Conservation (phyloP, 2,797 vertebrate species). For the Podarcis lilfordi region DNA sequence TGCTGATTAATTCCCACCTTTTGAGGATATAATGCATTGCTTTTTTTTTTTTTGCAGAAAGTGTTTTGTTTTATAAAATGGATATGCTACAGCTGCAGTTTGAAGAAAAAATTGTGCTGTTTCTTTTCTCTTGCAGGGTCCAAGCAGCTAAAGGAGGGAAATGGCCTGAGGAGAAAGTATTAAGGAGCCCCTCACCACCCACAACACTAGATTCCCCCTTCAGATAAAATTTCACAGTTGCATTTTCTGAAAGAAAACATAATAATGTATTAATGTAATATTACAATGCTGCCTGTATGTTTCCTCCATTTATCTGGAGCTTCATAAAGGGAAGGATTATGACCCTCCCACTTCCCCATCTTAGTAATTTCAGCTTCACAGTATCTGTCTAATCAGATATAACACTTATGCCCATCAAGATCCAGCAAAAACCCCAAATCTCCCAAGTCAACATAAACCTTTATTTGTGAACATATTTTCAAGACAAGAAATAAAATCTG, state of each 20-base stretch:
- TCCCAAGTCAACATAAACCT: background rate
- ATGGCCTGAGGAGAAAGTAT: background rate
- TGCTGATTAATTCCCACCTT: background rate
- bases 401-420: background rate
- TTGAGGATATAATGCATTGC: background rate
- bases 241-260: background rate
- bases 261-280: background rate
- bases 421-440: background rate
- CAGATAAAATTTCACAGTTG: background rate
- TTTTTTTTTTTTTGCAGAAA: background rate
- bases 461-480: background rate
- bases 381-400: background rate
- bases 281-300: background rate
- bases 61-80: background rate
- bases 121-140: background rate
- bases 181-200: background rate
- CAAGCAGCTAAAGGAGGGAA: background rate
- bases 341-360: background rate
- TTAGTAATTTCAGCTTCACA: background rate
- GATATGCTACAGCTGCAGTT: background rate
- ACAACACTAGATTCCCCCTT: background rate
- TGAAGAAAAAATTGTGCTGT: background rate
- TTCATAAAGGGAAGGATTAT: background rate
- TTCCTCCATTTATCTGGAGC: background rate
- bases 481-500: slow-evolving; percentile 22